Evolutionary conservation across 2,113 vertebrate species (phyloP), one percentile per base, ranked within the genome.

Genomic region (Ovis canadensis): DNA sequence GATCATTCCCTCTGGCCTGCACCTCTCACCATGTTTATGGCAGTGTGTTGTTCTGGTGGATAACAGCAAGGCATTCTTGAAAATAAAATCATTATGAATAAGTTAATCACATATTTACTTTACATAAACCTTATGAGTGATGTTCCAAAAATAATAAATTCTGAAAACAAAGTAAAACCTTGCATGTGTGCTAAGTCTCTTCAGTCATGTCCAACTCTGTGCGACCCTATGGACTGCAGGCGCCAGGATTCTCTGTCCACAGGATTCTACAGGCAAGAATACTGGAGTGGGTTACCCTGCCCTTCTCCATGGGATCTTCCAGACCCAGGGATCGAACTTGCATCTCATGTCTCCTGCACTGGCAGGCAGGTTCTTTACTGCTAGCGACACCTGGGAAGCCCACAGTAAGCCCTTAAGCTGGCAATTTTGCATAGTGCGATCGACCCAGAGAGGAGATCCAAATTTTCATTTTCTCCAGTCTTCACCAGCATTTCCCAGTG

Each of bases 271-370:
- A 12, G 36, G 6, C 71, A 77, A 77, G 71, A 14, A 25, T 27
- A 43, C 12, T 14, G 36, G 36, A 43, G 36, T 27, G 71, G 71
- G 23, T 7, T 40, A 6, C 71, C 71, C 36, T 77, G 12, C 23
- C 12, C 36, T 77, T 43, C 36, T 40, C 36, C 5, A 8, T 45
- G 45, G 45, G 45, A 45, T 45, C 45, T 45, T 45, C 45, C 45
- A 0, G 45, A 45, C 45, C 2, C 3, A 77, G 23, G 40, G 71
- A 77, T 25, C 0, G 1, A 43, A 27, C 71, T 27, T 1, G 6
- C 21, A 27, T 77, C 71, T 27, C 71, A 43, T 77, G 71, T 27
- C 71, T 43, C 23, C 71, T 43, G 21, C 12, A 14, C 12, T 14
- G 12, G 23, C 71, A 27, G 23, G 36, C 11, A 27, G 12, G 6